Base-by-base conservation (phyloP, 2,797 vertebrate species). In the Australoheros facetus region DNA sequence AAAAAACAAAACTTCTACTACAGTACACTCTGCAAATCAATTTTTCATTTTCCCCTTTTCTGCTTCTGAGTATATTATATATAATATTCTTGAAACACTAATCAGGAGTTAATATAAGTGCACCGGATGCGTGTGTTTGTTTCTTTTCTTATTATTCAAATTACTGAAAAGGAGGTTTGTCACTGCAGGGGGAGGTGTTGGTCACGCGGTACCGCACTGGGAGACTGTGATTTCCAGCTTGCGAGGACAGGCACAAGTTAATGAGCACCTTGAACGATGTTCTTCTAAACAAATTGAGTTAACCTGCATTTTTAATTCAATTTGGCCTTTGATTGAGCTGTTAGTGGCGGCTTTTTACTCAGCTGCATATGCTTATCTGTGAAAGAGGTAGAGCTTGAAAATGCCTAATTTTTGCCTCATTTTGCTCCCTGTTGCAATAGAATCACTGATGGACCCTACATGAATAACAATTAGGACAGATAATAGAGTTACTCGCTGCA, bases 1-100 rank as follows among this genome's bases (percentile, higher is more conserved):
- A 73, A 74, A 80, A 80, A 75, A 58, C 56, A 77, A 79, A 39
- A 32, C 77, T 60, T 54, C 4, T 78, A 45, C 60, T 19, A 56
- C 26, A 39, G 48, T 28, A 75, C 60, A 80, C 73, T 87, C 72
- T 4, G 28, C 83, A 85, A 93, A 93, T 92, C 78, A 75, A 88
- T 88, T 91, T 93, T 93, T 89, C 58, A 90, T 92, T 85, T 80
- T 9, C 74, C 56, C 37, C 73, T 79, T 72, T 85, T 82, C 79
- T 88, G 79, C 88, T 83, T 78, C 58, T 28, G 73, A 86, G 85
- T 89, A 87, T 93, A 94, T 94, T 92, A 91, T 91, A 87, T 79
- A 94, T 92, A 81, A 91, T 82, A 90, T 90, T 90, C 87, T 91
- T 91, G 89, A 93, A 93, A 86, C 84, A 85, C 60, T 73, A 80